These are phyloP conservation scores for Drosophila seguyi DNA, from an alignment of 1,140 invertebrate species.

Conservation along the genomic window DNA sequence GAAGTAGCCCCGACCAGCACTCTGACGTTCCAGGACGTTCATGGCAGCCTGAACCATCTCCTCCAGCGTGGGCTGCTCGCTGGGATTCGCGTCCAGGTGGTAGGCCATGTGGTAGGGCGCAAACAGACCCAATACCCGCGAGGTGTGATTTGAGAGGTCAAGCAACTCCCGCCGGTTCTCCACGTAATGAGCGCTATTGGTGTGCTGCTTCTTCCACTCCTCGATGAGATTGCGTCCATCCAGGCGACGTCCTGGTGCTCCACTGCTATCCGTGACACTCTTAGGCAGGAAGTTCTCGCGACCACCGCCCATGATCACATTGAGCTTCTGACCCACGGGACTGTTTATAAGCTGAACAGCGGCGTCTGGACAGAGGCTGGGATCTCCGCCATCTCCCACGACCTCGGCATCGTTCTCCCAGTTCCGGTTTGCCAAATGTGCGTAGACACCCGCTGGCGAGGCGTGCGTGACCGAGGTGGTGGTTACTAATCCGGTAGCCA, in stretches of 20 bases:
- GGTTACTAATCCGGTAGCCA: conserved; percentile 90
- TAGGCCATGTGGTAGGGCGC: conserved; percentile 86
- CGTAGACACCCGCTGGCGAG: conserved; percentile 91
- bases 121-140: conserved; percentile 86
- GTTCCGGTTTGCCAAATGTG: conserved; percentile 89
- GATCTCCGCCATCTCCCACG: conserved; percentile 62
- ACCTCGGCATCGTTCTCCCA: conserved; percentile 92
- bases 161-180: conserved; percentile 87
- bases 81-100: conserved; percentile 86
- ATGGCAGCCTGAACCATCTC: conserved; percentile 92
- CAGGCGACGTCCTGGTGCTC: conserved; percentile 85
- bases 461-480: conserved; percentile 93
- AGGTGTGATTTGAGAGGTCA: conserved; percentile 82
- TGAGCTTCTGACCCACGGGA: conserved; percentile 88
- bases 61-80: conserved; percentile 89
- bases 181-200: conserved; percentile 87
- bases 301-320: conserved; percentile 92
- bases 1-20: conserved; percentile 91
- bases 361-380: conserved; percentile 88
- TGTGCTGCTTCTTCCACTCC: conserved; percentile 87
- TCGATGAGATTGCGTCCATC: conserved; percentile 91
- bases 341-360: conserved; percentile 90
- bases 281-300: conserved; percentile 89
- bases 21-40: conserved; percentile 88
- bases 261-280: conserved; percentile 71